Conservation (phyloP, 2,113 vertebrate species). For the Tiliqua scincoides region DNA sequence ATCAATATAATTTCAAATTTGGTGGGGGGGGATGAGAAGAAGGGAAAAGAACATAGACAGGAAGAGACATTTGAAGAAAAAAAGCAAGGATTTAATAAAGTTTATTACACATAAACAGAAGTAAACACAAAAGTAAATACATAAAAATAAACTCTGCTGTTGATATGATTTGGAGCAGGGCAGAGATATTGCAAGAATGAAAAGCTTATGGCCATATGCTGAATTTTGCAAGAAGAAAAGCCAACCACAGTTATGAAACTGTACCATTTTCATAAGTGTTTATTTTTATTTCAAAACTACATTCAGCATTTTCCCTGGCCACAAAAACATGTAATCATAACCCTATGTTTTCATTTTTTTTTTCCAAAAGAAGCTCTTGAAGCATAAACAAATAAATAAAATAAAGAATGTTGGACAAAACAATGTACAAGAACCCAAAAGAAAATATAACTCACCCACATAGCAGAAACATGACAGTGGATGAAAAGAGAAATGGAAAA, state of each 20-base stretch:
- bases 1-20: constrained; percentile 54
- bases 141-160: constrained; percentile 41
- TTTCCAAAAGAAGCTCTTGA: neutral
- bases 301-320: constrained; percentile 5
- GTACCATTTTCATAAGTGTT: constrained; percentile 19
- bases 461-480: neutral
- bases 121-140: no score
- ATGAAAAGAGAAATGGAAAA: neutral
- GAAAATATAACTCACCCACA: neutral
- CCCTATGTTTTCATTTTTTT: neutral
- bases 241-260: constrained; percentile 21
- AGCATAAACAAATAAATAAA: neutral
- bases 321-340: constrained; percentile 34
- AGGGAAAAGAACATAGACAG: no score
- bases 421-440: neutral
- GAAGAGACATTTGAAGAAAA: no score
- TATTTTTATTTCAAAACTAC: constrained; percentile 18
- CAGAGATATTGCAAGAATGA: constrained; percentile 38
- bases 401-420: neutral
- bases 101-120: constrained; percentile 23
- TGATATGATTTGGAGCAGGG: constrained; percentile 26
- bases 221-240: constrained; percentile 33
- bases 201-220: constrained; percentile 41
- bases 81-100: constrained; percentile 7
- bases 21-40: no score